These are phyloP conservation scores for Parnassius glacialis DNA, from an alignment of 2,888 invertebrate genomes.

Conservation along the genomic window DNA sequence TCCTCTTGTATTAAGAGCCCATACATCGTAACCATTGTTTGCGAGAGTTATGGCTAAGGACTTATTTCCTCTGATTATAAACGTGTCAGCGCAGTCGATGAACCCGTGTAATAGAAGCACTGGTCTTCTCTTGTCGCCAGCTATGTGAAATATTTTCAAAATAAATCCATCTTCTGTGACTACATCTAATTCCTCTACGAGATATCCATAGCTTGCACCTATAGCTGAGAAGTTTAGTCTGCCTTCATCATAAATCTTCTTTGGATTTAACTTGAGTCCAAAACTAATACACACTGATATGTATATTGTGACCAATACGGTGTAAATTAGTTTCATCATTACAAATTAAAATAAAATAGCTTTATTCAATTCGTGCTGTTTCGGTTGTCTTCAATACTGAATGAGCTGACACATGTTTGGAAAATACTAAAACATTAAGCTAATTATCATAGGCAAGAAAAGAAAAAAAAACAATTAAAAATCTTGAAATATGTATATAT, in stretches of 20 bases:
- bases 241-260: neutral
- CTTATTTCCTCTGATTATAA: conserved; percentile 40
- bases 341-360: too few relatives aligned
- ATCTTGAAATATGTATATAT: too few relatives aligned
- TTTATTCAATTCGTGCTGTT: too few relatives aligned
- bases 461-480: too few relatives aligned
- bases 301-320: neutral
- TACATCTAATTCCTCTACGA: conserved; percentile 32
- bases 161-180: conserved; percentile 37
- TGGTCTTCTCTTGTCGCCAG: conserved; percentile 25
- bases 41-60: conserved; percentile 52
- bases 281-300: neutral
- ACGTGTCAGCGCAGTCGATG: conserved; percentile 43
- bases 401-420: too few relatives aligned
- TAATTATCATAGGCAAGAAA: too few relatives aligned
- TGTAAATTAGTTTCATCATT: conserved; percentile 4
- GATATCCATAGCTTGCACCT: conserved; percentile 32
- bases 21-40: conserved; percentile 71
- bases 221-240: conserved; percentile 7
- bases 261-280: too few relatives aligned
- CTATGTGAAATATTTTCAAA: conserved; percentile 31
- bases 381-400: too few relatives aligned
- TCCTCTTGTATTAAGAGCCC: conserved; percentile 73
- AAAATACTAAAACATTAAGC: too few relatives aligned
- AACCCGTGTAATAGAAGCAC: conserved; percentile 29